Conservation (phyloP, 2,113 vertebrate species). For the Perca flavescens region DNA sequence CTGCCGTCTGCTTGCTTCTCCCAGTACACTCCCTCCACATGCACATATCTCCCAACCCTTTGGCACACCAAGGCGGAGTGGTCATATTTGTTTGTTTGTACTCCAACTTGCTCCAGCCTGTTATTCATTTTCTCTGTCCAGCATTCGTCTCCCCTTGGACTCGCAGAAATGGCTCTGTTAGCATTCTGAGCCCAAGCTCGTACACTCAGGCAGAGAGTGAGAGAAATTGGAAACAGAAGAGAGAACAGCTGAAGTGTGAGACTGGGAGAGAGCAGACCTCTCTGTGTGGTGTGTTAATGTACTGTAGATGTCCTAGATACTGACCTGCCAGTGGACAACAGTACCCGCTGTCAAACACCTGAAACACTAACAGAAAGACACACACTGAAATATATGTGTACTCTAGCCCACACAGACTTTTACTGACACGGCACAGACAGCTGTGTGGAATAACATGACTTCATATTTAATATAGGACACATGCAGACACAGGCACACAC, state of each 20-base stretch:
- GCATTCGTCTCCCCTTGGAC: constrained; percentile 19
- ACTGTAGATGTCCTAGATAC: constrained; percentile 56
- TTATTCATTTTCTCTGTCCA: constrained; percentile 44
- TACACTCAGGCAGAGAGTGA: constrained; percentile 29
- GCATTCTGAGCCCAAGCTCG: constrained; percentile 38
- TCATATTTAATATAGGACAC: background rate
- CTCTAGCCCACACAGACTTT: constrained; percentile 20
- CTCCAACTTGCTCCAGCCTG: constrained; percentile 13
- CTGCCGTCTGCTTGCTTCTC: background rate
- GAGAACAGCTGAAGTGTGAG: constrained; percentile 37
- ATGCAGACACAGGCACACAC: background rate
- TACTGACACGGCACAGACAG: constrained; percentile 4
- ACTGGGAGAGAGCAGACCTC: constrained; percentile 44
- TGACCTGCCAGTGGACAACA: constrained; percentile 43
- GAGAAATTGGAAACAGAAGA: constrained; percentile 37
- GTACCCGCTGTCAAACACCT: constrained; percentile 26
- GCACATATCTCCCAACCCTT: constrained; percentile 7
- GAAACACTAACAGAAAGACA: constrained; percentile 15
- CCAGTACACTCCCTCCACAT: background rate
- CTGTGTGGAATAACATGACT: background rate
- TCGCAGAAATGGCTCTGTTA: constrained; percentile 33
- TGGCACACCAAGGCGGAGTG: constrained; percentile 15
- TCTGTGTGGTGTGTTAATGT: constrained; percentile 59
- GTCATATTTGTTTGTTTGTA: constrained; percentile 58
- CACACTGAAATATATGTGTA: constrained; percentile 2